Evolutionary conservation across 2,888 invertebrate genomes (phyloP).

Genomic region (Mesorhabditis belari): DNA sequence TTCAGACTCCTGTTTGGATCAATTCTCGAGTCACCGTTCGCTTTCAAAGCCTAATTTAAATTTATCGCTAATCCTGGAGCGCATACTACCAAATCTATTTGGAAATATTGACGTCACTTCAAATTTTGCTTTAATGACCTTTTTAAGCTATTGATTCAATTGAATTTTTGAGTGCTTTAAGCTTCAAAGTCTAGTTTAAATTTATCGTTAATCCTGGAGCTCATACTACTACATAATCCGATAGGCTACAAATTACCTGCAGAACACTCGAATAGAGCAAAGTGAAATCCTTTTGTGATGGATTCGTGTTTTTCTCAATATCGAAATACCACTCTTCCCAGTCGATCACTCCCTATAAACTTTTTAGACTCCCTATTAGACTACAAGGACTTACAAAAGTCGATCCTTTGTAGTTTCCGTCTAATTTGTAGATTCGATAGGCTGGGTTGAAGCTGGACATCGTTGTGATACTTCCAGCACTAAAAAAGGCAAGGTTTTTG

Average conservation of each 20-base stretch:
- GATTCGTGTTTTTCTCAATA: constrained; percentile 54
- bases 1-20: too few species aligned
- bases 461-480: constrained; percentile 73
- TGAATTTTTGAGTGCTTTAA: too few species aligned
- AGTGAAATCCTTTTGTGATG: constrained; percentile 1
- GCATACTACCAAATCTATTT: too few species aligned
- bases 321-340: constrained; percentile 95
- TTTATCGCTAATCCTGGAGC: too few species aligned
- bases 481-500: constrained; percentile 59
- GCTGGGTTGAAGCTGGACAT: constrained; percentile 75
- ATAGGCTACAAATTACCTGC: constrained; percentile 1
- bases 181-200: too few species aligned
- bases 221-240: background rate
- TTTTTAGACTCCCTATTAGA: background rate
- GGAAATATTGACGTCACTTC: too few species aligned
- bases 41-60: too few species aligned
- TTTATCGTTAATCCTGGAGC: background rate
- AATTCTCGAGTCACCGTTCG: too few species aligned
- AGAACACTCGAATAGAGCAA: constrained; percentile 8
- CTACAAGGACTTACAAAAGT: constrained; percentile 4
- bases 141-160: too few species aligned
- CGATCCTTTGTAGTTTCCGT: constrained; percentile 65
- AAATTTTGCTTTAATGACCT: too few species aligned
- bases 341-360: constrained; percentile 72
- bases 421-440: constrained; percentile 85